phyloP scores from a whole-genome alignment of 2,888 invertebrate species.

The Amphipyra berbera region DNA sequence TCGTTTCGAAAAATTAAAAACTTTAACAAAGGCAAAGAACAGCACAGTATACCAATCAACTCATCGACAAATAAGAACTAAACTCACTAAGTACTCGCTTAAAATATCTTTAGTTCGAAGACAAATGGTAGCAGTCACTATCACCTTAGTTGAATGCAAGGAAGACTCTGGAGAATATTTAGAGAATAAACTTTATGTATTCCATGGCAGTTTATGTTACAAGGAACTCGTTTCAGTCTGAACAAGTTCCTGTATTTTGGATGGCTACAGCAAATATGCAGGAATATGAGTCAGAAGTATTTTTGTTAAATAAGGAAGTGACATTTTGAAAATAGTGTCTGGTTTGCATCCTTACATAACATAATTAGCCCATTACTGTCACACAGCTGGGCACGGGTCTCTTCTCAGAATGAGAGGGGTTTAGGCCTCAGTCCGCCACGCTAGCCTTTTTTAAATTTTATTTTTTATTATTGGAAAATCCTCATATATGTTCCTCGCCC shows the following conservation, averaged over 20 bases:
- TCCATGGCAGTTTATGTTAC: constrained; percentile 80
- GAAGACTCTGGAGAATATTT: constrained; percentile 85
- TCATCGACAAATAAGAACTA: too few species aligned
- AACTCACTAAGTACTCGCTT: background rate
- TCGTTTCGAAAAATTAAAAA: too few species aligned
- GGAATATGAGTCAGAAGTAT: constrained; percentile 49
- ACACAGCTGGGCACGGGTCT: too few species aligned
- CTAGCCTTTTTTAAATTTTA: too few species aligned
- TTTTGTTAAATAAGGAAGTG: constrained; percentile 45
- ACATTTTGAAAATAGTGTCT: constrained; percentile 38
- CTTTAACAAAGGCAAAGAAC: too few species aligned
- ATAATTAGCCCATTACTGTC: too few species aligned
- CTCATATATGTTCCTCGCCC: too few species aligned
- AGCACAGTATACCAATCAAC: too few species aligned
- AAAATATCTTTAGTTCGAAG: constrained; percentile 1
- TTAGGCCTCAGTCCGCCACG: too few species aligned
- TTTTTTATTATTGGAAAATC: too few species aligned
- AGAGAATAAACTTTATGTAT: constrained; percentile 86
- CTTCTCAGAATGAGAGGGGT: too few species aligned
- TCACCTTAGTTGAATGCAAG: constrained; percentile 59
- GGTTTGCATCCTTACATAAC: background rate
- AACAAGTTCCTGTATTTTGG: constrained; percentile 73
- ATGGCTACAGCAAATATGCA: constrained; percentile 57
- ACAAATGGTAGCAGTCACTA: constrained; percentile 65
- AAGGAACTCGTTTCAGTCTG: constrained; percentile 76